Conservation (phyloP, 1,140 invertebrate species). For the Listronotus bonariensis region DNA sequence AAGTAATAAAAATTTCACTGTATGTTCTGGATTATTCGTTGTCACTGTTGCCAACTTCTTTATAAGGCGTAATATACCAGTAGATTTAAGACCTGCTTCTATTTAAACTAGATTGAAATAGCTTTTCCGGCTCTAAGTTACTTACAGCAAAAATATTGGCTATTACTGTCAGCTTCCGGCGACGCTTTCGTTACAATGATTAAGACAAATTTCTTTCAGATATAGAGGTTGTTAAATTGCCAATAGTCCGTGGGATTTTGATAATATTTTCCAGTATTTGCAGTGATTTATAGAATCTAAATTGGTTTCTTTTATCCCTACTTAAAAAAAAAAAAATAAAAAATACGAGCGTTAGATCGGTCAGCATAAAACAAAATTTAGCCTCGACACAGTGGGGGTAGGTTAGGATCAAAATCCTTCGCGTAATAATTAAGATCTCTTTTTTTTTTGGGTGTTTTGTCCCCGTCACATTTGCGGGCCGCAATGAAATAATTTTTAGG, state of each 20-base stretch:
- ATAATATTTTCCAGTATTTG: not conserved
- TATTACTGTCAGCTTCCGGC: slow-evolving; percentile 37
- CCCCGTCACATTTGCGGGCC: too few species aligned
- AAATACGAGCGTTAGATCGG: too few species aligned
- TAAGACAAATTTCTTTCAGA: slow-evolving; percentile 33
- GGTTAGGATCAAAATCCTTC: too few species aligned
- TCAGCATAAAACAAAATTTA: too few species aligned
- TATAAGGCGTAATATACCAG: slow-evolving; percentile 19
- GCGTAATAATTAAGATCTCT: too few species aligned
- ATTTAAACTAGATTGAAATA: slow-evolving; percentile 38
- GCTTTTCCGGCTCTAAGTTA: slow-evolving; percentile 30
- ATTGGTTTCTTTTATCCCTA: too few species aligned
- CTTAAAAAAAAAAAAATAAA: too few species aligned
- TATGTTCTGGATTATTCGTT: slow-evolving; percentile 15
- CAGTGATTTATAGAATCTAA: too few species aligned
- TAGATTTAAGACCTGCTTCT: slow-evolving; percentile 31
- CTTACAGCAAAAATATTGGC: slow-evolving; percentile 36
- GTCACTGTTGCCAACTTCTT: slow-evolving; percentile 18
- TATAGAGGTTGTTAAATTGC: slow-evolving; percentile 2
- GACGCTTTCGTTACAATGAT: slow-evolving; percentile 33
- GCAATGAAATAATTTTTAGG: too few species aligned
- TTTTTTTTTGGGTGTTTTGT: too few species aligned
- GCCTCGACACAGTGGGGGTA: too few species aligned
- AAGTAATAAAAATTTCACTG: slow-evolving; percentile 14
- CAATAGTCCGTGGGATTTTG: not conserved